These are phyloP conservation scores for Melanotaenia nigrans DNA, from an alignment of 2,797 vertebrate genomes.

Conservation along the genomic window DNA sequence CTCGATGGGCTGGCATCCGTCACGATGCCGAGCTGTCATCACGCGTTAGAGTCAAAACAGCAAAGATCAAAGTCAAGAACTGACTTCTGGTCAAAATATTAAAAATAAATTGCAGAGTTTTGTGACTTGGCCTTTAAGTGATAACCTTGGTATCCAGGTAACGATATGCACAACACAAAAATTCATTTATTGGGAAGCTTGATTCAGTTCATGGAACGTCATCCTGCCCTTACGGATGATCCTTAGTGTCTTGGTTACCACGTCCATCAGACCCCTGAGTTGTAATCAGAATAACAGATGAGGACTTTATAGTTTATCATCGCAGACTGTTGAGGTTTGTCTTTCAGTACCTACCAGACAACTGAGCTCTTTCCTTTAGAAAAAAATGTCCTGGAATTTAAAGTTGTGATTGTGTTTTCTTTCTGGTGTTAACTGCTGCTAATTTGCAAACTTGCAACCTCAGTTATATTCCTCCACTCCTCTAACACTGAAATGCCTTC, in stretches of 20 bases:
- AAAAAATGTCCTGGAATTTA: background rate
- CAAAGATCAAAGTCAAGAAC: background rate
- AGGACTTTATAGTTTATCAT: too few species aligned
- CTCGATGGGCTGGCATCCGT: background rate
- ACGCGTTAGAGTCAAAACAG: background rate
- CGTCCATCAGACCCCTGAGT: too few species aligned
- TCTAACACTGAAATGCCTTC: background rate
- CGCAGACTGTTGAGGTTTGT: too few species aligned
- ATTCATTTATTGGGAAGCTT: background rate
- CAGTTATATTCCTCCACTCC: background rate
- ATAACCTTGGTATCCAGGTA: too few species aligned
- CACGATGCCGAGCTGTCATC: background rate
- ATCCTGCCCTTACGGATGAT: background rate
- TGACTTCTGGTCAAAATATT: background rate
- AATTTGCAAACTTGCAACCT: background rate
- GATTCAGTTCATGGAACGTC: background rate
- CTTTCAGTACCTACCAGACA: too few species aligned
- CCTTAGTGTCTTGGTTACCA: background rate
- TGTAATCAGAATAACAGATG: too few species aligned
- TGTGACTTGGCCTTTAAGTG: too few species aligned
- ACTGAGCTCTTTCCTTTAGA: too few species aligned
- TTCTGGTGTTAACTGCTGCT: background rate
- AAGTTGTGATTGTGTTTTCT: background rate
- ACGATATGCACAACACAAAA: background rate
- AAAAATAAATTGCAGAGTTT: too few species aligned